Percentiles rank a stretch among this genome's conserved stretches.
These are phyloP conservation scores for Rhagoletis zephyria DNA, from an alignment of 1,140 invertebrate genomes.

Conservation along the genomic window DNA sequence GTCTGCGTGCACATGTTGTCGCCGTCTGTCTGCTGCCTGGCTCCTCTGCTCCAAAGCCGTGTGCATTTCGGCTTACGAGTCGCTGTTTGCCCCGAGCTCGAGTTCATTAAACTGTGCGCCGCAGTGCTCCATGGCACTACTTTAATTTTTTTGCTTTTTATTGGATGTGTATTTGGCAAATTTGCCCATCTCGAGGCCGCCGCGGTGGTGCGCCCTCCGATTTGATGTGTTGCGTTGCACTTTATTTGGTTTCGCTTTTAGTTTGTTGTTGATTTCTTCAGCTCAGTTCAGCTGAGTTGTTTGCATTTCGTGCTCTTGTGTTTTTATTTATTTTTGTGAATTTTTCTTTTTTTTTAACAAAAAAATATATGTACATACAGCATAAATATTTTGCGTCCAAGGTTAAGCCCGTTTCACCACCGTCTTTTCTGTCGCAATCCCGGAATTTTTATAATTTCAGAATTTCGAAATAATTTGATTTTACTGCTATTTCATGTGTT, in stretches of 20 bases:
- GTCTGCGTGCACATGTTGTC: conserved; percentile 23
- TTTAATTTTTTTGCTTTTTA: conserved; percentile 41
- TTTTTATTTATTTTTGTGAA: conserved; percentile 15
- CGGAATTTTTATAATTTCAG: background rate
- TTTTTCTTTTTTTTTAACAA: background rate
- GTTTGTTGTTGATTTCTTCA: conserved; percentile 50
- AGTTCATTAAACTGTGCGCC: conserved; percentile 46
- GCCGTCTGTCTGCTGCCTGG: background rate
- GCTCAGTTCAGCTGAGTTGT: conserved; percentile 51
- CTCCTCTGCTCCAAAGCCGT: background rate
- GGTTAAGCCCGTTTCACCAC: conserved; percentile 5
- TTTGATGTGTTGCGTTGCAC: background rate
- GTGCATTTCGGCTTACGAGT: conserved; percentile 38
- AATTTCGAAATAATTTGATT: conserved; percentile 25
- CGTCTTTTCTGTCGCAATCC: background rate
- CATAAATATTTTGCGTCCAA: conserved; percentile 50
- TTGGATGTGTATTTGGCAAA: conserved; percentile 39
- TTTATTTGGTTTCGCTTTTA: conserved; percentile 55
- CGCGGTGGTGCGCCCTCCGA: no score
- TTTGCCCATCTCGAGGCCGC: conserved; percentile 38
- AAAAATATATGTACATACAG: background rate
- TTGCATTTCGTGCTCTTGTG: conserved; percentile 1
- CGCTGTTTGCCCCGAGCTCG: conserved; percentile 36
- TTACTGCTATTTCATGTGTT: conserved; percentile 13
- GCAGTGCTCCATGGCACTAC: background rate